Conservation (phyloP, 2,797 vertebrate genomes). For the Gallinago stenura region DNA sequence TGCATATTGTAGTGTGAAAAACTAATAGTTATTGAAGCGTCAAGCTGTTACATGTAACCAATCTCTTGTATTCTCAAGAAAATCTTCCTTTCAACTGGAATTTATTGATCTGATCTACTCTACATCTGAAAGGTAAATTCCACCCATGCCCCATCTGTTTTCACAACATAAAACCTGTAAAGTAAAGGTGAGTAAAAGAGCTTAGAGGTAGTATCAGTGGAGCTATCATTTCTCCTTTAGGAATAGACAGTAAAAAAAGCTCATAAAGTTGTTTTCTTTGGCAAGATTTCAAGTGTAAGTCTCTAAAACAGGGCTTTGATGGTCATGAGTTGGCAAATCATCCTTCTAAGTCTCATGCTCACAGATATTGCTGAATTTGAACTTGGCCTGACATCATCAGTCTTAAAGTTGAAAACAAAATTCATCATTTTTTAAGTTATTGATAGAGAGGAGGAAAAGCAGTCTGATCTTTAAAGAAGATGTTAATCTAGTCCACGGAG, state of each 20-base stretch:
- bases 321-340: conserved; percentile 3
- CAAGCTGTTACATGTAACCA: neutral
- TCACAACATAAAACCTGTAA: neutral
- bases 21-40: neutral
- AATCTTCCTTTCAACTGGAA: neutral
- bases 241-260: conserved; percentile 44
- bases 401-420: neutral
- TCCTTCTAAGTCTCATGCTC: neutral
- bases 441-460: neutral
- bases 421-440: neutral
- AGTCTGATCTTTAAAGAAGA: neutral
- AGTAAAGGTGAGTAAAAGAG: conserved; percentile 17
- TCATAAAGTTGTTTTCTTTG: conserved; percentile 49
- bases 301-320: conserved; percentile 28
- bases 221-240: conserved; percentile 31
- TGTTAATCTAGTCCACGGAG: neutral
- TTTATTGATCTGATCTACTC: neutral
- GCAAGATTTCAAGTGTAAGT: conserved; percentile 47
- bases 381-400: neutral
- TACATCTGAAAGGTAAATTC: neutral
- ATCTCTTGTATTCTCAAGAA: neutral
- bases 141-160: neutral
- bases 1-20: neutral
- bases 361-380: neutral
- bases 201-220: conserved; percentile 25